Evolutionary conservation across 2,888 invertebrate species (phyloP).

Genomic region (Entomobrya multifasciata): DNA sequence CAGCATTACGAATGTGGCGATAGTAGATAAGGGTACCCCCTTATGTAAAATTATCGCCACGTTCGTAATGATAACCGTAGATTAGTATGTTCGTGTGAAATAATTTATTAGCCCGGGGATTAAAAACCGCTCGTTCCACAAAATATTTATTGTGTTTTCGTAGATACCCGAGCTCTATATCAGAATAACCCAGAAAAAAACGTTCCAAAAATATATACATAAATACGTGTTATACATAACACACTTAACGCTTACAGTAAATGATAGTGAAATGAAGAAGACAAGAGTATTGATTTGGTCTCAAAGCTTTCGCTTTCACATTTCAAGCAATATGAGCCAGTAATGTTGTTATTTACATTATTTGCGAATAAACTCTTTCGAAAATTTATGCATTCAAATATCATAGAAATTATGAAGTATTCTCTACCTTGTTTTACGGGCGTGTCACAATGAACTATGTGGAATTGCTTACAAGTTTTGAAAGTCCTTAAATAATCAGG

Average conservation of each 20-base stretch:
- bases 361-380: slow-evolving; percentile 1
- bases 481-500: too few relatives aligned
- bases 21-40: too few relatives aligned
- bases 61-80: too few relatives aligned
- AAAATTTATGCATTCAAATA: not conserved
- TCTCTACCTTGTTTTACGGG: not conserved
- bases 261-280: not conserved
- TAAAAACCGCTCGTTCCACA: not conserved
- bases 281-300: not conserved
- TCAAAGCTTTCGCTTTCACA: too few relatives aligned
- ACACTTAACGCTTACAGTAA: not conserved
- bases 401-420: not conserved
- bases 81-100: slow-evolving; percentile 65
- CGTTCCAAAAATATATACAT: too few relatives aligned
- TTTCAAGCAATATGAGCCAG: too few relatives aligned
- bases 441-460: not conserved
- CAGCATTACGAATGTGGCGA: too few relatives aligned
- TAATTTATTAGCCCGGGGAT: slow-evolving; percentile 66
- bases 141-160: not conserved
- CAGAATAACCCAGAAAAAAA: too few relatives aligned
- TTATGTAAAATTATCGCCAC: too few relatives aligned
- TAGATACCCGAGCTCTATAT: too few relatives aligned
- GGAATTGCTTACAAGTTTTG: not conserved
- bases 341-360: not conserved
- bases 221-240: not conserved